Evolutionary conservation across 2,113 vertebrate species (phyloP).

Genomic region (Labeo rohita): DNA sequence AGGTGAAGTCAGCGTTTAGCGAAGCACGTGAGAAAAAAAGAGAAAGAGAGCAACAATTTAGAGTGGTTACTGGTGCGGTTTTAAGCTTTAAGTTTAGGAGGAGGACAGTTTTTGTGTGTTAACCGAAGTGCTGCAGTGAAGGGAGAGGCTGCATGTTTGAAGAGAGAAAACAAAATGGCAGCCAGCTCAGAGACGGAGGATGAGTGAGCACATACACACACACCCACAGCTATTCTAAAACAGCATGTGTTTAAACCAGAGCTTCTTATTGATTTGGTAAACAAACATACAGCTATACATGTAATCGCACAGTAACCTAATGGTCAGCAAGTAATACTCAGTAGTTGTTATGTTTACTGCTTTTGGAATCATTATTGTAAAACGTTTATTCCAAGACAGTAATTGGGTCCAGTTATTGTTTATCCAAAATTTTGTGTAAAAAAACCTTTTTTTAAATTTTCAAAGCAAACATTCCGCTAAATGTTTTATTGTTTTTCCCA

Average conservation of each 20-base stretch:
- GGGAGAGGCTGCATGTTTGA: slow-evolving; percentile 25
- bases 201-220: neutral
- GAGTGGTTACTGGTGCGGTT: neutral
- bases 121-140: slow-evolving; percentile 39
- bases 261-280: neutral
- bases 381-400: neutral
- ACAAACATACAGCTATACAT: slow-evolving; percentile 1
- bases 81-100: slow-evolving; percentile 16
- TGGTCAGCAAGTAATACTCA: neutral
- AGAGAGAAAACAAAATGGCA: slow-evolving; percentile 50
- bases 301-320: neutral
- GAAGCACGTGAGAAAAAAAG: neutral
- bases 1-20: neutral
- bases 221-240: neutral
- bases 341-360: neutral
- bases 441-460: neutral
- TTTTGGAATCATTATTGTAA: neutral
- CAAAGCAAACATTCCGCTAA: neutral
- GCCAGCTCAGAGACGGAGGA: slow-evolving; percentile 16
- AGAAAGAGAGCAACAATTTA: neutral
- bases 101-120: slow-evolving; percentile 18
- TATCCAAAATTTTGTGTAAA: neutral
- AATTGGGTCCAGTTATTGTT: neutral
- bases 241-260: neutral
- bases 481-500: neutral